Evolutionary conservation across 2,888 invertebrate species (phyloP).

Genomic region (Amphipyra tragopoginis): DNA sequence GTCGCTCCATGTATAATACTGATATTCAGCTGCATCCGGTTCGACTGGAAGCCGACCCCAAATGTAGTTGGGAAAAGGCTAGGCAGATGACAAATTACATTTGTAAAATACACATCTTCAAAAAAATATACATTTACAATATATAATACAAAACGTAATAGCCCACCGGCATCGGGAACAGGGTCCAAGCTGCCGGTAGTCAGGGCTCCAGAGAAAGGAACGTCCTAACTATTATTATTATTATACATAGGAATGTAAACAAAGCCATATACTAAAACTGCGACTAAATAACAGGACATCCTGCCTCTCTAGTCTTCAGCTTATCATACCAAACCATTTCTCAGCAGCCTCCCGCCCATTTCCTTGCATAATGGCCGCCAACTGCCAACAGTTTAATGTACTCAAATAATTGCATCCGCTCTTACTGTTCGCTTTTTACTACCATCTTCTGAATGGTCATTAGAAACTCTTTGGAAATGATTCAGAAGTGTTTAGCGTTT

Average conservation of each 20-base stretch:
- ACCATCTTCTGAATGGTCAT: constrained; percentile 30
- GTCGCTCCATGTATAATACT: too few species aligned
- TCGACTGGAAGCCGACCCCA: too few species aligned
- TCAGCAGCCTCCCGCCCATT: constrained; percentile 41
- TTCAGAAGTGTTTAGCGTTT: constrained; percentile 28
- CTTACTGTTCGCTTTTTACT: constrained; percentile 25
- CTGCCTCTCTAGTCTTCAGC: constrained; percentile 22
- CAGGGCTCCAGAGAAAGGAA: too few species aligned
- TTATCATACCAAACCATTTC: constrained; percentile 45
- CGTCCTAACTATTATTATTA: too few species aligned
- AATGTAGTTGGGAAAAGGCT: too few species aligned
- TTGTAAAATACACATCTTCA: too few species aligned
- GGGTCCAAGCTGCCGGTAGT: too few species aligned
- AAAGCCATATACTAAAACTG: constrained; percentile 3
- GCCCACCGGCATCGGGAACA: too few species aligned
- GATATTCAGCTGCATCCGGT: too few species aligned
- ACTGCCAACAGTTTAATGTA: constrained; percentile 32
- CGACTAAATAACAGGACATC: constrained; percentile 47
- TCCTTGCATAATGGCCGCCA: constrained; percentile 33
- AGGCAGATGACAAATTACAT: too few species aligned
- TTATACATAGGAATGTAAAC: neutral
- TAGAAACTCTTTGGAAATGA: constrained; percentile 44
- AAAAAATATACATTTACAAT: too few species aligned
- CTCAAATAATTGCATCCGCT: constrained; percentile 51
- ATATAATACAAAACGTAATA: too few species aligned